Percentiles rank a stretch among this genome's conserved stretches.
These are phyloP conservation scores for Anguilla rostrata DNA, from an alignment of 2,113 vertebrate genomes.

Conservation along the genomic window DNA sequence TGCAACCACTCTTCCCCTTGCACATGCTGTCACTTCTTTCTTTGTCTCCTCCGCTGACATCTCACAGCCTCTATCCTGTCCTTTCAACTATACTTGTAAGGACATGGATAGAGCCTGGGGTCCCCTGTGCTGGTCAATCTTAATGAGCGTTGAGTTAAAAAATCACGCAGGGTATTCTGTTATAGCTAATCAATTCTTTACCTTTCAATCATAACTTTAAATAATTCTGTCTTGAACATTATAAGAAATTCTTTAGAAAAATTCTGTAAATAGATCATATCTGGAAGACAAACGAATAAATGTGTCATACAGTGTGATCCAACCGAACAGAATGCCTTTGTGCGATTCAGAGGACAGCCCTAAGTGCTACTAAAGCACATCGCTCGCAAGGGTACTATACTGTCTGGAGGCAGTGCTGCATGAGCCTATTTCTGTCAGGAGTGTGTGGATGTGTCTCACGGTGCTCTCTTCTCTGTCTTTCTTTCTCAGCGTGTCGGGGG, in stretches of 20 bases:
- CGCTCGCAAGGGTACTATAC: neutral
- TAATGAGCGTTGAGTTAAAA: neutral
- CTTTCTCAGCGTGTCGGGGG: slow-evolving; percentile 66
- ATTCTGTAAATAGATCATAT: neutral
- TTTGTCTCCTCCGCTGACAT: neutral
- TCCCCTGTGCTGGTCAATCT: neutral
- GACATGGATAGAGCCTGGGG: neutral
- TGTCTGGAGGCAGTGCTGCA: slow-evolving; percentile 42
- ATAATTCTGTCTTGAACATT: neutral
- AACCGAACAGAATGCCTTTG: neutral
- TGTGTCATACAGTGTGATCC: neutral
- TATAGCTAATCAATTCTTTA: no score
- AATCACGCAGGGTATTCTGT: neutral
- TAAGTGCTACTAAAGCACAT: neutral
- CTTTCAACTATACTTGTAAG: neutral
- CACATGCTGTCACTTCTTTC: slow-evolving; percentile 2
- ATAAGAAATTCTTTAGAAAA: neutral
- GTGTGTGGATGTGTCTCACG: slow-evolving; percentile 41
- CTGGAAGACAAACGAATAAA: neutral
- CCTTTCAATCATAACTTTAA: no score
- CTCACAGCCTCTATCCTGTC: neutral
- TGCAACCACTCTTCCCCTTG: neutral
- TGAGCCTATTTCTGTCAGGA: slow-evolving; percentile 32
- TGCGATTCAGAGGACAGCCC: neutral
- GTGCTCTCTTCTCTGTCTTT: slow-evolving; percentile 37